Conservation (phyloP, 1,140 invertebrate genomes). For the Drosophila trapezifrons region DNA sequence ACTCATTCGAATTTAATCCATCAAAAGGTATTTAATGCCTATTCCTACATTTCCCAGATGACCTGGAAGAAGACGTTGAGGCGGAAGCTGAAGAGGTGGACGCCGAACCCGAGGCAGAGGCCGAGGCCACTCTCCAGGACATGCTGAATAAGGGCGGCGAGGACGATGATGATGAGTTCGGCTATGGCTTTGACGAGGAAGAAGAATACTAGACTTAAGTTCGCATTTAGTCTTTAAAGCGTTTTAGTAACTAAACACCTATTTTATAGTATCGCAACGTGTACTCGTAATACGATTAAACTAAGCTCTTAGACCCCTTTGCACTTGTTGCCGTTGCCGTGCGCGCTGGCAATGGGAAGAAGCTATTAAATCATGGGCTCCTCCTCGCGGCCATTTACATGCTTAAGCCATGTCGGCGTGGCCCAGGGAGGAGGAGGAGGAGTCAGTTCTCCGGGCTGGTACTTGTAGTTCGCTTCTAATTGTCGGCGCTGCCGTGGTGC, state of each 20-base stretch:
- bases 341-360: slow-evolving; percentile 38
- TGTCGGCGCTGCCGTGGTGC: slow-evolving; percentile 68
- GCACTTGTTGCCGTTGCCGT: slow-evolving; percentile 52
- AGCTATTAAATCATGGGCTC: slow-evolving; percentile 70
- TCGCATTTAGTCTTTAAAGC: slow-evolving; percentile 36
- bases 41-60: slow-evolving; percentile 30
- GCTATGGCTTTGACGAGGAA: slow-evolving; percentile 83
- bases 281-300: slow-evolving; percentile 63
- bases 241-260: slow-evolving; percentile 29
- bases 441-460: slow-evolving; percentile 8
- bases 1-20: neutral
- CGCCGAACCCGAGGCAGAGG: slow-evolving; percentile 66
- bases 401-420: slow-evolving; percentile 67
- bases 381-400: slow-evolving; percentile 66
- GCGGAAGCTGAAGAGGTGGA: slow-evolving; percentile 57
- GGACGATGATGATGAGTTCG: slow-evolving; percentile 74
- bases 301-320: slow-evolving; percentile 34
- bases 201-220: slow-evolving; percentile 58
- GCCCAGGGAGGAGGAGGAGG: neutral
- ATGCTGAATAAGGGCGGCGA: slow-evolving; percentile 79
- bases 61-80: slow-evolving; percentile 63
- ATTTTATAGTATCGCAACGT: slow-evolving; percentile 34
- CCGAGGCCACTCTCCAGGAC: slow-evolving; percentile 78
- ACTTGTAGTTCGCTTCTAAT: slow-evolving; percentile 67
- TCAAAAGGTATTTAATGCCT: neutral